Percentiles rank a stretch among this genome's conserved stretches.
Evolutionary conservation across 2,113 vertebrate species (phyloP).

Genomic region (Castor canadensis): DNA sequence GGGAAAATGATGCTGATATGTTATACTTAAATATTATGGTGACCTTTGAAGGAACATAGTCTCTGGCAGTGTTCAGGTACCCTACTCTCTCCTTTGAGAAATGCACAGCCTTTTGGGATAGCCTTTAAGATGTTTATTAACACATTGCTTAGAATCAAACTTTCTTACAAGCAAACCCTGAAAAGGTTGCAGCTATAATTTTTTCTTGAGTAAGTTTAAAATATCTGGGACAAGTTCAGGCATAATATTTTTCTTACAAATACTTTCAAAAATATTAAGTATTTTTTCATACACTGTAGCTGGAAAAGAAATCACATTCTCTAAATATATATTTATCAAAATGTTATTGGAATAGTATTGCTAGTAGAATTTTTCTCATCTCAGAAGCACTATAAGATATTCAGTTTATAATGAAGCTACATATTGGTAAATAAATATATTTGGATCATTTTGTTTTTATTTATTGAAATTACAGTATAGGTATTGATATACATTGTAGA

Average conservation of each 20-base stretch:
- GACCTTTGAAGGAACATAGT: background rate
- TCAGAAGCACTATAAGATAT: background rate
- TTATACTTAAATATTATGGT: background rate
- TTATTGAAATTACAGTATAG: background rate
- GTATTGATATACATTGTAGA: background rate
- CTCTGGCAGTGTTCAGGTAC: background rate
- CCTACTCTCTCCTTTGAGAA: background rate
- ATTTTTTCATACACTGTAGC: background rate
- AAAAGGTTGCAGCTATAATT: background rate
- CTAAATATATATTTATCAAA: background rate
- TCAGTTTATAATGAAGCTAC: background rate
- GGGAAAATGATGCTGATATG: background rate
- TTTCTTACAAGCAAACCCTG: background rate
- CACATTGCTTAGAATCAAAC: background rate
- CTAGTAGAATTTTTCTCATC: background rate
- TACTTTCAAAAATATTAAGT: background rate
- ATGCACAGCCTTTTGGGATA: background rate
- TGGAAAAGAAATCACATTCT: background rate
- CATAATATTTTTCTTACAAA: constrained; percentile 1
- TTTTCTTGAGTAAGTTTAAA: background rate
- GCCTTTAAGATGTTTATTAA: background rate
- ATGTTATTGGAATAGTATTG: background rate
- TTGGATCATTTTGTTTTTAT: background rate
- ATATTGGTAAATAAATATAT: background rate
- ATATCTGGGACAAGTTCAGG: background rate